These are phyloP conservation scores for Mus spicilegus DNA, from an alignment of 2,113 vertebrate genomes.

Conservation along the genomic window DNA sequence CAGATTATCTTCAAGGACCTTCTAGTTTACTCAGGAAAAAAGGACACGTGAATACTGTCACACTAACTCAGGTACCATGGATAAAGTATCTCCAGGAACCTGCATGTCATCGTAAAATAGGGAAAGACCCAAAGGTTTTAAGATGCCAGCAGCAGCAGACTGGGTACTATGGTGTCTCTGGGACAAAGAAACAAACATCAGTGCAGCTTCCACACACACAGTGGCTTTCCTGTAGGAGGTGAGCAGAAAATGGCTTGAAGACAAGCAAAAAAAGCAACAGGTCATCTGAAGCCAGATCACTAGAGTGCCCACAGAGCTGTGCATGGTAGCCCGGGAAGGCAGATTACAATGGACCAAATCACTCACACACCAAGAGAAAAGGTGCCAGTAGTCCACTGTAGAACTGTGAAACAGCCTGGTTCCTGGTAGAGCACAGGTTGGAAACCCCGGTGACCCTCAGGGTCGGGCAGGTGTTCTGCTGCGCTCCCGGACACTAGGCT, in stretches of 20 bases:
- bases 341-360: not conserved
- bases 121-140: not conserved
- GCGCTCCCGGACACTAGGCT: too few species aligned
- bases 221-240: not conserved
- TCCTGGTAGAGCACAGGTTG: too few species aligned
- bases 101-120: not conserved
- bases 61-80: not conserved
- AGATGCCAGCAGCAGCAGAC: conserved; percentile 11
- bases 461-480: too few species aligned
- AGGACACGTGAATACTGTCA: not conserved
- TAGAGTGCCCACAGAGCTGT: not conserved
- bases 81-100: not conserved
- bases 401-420: too few species aligned
- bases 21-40: not conserved
- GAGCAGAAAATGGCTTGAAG: not conserved
- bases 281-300: not conserved
- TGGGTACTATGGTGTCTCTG: not conserved
- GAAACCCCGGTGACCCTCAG: too few species aligned
- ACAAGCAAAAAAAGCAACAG: not conserved
- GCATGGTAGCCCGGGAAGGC: not conserved
- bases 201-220: not conserved
- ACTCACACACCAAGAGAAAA: not conserved
- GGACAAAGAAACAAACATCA: not conserved
- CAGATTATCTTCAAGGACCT: not conserved
- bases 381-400: too few species aligned